These are phyloP conservation scores for Dermolepida albohirtum DNA, from an alignment of 2,888 invertebrate genomes.

Conservation along the genomic window DNA sequence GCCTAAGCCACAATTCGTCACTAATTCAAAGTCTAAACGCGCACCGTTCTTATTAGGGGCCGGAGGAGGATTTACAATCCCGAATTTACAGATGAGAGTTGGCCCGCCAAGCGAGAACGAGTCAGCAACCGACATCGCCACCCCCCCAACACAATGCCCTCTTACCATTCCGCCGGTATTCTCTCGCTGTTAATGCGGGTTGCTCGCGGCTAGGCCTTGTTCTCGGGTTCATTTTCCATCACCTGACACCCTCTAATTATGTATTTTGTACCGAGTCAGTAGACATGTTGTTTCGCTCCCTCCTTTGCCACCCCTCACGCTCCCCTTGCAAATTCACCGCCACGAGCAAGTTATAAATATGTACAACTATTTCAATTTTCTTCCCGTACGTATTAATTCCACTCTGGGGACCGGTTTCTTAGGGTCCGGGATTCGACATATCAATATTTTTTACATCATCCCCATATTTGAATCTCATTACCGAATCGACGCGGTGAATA, in stretches of 20 bases:
- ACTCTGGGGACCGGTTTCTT: conserved; percentile 40
- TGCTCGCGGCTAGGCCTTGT: conserved; percentile 37
- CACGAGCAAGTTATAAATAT: conserved; percentile 47
- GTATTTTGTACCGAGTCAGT: conserved; percentile 60
- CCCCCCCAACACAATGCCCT: background rate
- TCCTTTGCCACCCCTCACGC: background rate
- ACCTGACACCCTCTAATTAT: conserved; percentile 65
- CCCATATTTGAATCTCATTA: conserved; percentile 18
- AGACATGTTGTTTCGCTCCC: conserved; percentile 54
- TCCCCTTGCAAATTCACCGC: conserved; percentile 21
- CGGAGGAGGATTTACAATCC: conserved; percentile 10
- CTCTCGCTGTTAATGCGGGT: conserved; percentile 30
- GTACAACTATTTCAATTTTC: conserved; percentile 50
- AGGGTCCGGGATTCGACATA: conserved; percentile 40
- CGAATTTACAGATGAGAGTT: conserved; percentile 10
- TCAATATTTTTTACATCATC: conserved; percentile 24
- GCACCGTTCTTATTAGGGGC: conserved; percentile 29
- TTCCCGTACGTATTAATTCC: conserved; percentile 43
- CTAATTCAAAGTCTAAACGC: conserved; percentile 29
- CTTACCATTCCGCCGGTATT: background rate
- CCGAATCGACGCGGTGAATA: background rate
- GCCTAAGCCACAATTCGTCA: conserved; percentile 18
- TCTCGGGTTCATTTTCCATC: conserved; percentile 47
- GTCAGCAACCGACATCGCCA: conserved; percentile 6
- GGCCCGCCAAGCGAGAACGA: conserved; percentile 1